Evolutionary conservation across 2,113 vertebrate genomes (phyloP).

Genomic region (Phyllostomus hastatus): DNA sequence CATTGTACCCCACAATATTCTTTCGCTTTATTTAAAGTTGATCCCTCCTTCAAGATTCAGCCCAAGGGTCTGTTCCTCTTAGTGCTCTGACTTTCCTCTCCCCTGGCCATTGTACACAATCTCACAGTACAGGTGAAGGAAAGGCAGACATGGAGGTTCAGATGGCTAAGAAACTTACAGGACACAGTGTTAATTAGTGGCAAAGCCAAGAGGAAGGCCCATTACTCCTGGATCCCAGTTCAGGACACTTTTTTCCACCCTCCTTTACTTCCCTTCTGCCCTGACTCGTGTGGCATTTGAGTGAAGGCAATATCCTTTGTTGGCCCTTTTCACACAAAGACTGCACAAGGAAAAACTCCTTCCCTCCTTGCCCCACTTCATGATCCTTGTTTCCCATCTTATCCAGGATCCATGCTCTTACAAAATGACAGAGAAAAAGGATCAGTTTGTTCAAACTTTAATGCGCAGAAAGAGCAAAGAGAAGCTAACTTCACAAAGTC

Average conservation of each 20-base stretch:
- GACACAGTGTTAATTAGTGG: background rate
- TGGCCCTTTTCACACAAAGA: background rate
- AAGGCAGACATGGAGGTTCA: background rate
- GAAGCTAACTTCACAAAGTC: background rate
- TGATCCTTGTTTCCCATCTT: background rate
- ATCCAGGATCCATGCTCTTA: background rate
- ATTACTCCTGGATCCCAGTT: background rate
- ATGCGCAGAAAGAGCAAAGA: slow-evolving; percentile 28
- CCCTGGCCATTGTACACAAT: background rate
- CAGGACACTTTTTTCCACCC: background rate
- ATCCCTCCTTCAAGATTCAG: slow-evolving; percentile 33
- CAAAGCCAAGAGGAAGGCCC: background rate
- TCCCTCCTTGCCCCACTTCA: background rate
- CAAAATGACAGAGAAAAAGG: slow-evolving; percentile 5
- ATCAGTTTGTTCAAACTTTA: slow-evolving; percentile 38
- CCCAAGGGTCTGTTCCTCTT: background rate
- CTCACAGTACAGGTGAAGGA: background rate
- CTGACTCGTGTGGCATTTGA: background rate
- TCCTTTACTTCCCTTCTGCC: background rate
- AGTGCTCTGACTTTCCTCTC: background rate
- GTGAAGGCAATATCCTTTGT: background rate
- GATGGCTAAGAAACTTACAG: slow-evolving; percentile 8
- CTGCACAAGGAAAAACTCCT: background rate
- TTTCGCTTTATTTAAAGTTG: slow-evolving; percentile 3
- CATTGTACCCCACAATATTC: background rate